Base-by-base conservation (phyloP, 37 sponge, comb jelly and placozoan species). In the Oopsacas minuta region DNA sequence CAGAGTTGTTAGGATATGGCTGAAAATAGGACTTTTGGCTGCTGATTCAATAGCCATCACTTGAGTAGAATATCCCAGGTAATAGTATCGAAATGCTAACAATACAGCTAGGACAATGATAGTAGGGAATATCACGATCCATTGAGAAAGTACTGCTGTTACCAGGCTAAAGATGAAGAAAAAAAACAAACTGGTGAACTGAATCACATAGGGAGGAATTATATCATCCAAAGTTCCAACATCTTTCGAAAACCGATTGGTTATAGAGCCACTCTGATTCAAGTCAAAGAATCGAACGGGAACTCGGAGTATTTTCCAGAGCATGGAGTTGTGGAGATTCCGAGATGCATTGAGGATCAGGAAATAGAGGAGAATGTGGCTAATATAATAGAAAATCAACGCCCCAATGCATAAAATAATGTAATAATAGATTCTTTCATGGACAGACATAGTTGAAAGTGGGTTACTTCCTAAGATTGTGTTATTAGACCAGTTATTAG, bases 161-260 rank as follows among this genome's bases (percentile, higher is more conserved):
- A 61, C 28, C 1, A 61, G 22, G 28, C 32, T n/a, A 34, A 32
- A 61, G 30, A 61, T 20, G 75, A 61, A 61, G 28, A 3, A 7
- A 25, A 61, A 34, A n/a, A 10, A 25, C 28, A n/a, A 25, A 5
- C 20, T 61, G 28, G 22, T 61, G 22, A 61, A 61, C 22, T 61
- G 75, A n/a, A 61, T 61, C 30, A 61, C 22, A 3, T 32, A n/a
- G 30, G 30, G 30, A 3, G 75, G 75, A 25, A 61, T 5, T 10
- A 61, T 61, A n/a, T 61, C 75, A 12, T 61, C 75, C 28, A 61
- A 61, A 32, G 75, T 61, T n/a, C 75, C 75, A 61, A 61, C 28
- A n/a, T 61, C 75, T n/a, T 61, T 61, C 28, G 75, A 61, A 34
- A 61, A 61, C 3, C 75, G 75, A 61, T 61, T 61, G 30, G 28